Conservation (phyloP, 2,888 invertebrate genomes). For the Phyllotreta cruciferae region DNA sequence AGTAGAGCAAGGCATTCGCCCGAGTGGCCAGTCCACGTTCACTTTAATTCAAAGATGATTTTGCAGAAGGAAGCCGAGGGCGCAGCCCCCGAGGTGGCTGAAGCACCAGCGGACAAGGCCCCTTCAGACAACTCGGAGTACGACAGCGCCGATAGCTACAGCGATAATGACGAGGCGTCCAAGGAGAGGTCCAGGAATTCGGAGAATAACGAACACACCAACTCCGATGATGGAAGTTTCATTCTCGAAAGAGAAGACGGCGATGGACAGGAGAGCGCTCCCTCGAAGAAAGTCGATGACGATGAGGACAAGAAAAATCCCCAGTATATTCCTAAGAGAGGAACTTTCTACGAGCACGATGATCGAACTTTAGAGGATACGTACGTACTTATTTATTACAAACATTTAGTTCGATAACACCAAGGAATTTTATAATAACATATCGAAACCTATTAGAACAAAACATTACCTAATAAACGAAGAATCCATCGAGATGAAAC, state of each 20-base stretch:
- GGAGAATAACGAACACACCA: slow-evolving; percentile 57
- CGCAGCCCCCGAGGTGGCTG: slow-evolving; percentile 39
- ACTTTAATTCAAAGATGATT: slow-evolving; percentile 41
- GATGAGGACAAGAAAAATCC: slow-evolving; percentile 96
- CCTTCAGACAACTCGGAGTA: slow-evolving; percentile 55
- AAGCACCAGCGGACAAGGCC: slow-evolving; percentile 44
- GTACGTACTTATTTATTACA: slow-evolving; percentile 56
- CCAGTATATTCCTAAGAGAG: slow-evolving; percentile 95
- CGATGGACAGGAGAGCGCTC: slow-evolving; percentile 71
- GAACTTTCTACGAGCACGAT: slow-evolving; percentile 97
- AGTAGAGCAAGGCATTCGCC: slow-evolving; percentile 52
- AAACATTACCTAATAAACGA: too few species aligned
- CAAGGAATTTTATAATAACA: background rate
- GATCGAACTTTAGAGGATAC: slow-evolving; percentile 80
- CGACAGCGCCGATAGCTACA: slow-evolving; percentile 54
- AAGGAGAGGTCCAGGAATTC: slow-evolving; percentile 47
- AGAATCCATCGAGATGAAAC: too few species aligned
- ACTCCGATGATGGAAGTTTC: slow-evolving; percentile 65
- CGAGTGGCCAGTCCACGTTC: slow-evolving; percentile 7
- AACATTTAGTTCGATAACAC: slow-evolving; percentile 1
- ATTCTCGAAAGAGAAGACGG: slow-evolving; percentile 73
- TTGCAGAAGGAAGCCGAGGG: slow-evolving; percentile 50
- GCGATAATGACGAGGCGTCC: slow-evolving; percentile 47
- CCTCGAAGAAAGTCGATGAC: slow-evolving; percentile 78
- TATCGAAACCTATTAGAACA: too few species aligned